These are phyloP conservation scores for Patiria miniata DNA, from an alignment of 35 echinoderm and acorn worm genomes.

Conservation along the genomic window DNA sequence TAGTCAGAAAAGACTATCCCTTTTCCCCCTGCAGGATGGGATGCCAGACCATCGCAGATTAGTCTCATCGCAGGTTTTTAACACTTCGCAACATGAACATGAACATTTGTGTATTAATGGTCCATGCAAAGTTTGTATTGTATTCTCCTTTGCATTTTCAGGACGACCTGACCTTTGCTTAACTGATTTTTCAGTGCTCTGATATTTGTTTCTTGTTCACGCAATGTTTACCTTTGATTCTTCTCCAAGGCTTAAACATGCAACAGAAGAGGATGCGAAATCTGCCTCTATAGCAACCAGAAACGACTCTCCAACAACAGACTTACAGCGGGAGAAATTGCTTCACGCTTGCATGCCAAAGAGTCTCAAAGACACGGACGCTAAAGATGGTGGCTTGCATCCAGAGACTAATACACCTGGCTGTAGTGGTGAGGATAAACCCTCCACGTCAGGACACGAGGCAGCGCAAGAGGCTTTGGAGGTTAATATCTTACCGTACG, in stretches of 20 bases:
- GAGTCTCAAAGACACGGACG: background rate
- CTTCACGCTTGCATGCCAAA: background rate
- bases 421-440: background rate
- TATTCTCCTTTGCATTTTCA: too few relatives aligned
- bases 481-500: background rate
- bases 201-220: too few relatives aligned
- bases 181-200: too few relatives aligned
- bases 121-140: too few relatives aligned
- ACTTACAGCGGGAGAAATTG: background rate
- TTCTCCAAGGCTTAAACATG: constrained; percentile 80
- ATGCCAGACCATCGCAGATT: too few relatives aligned
- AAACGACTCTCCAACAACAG: background rate
- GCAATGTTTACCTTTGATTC: background rate
- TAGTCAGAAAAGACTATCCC: too few relatives aligned
- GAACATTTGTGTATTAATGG: too few relatives aligned
- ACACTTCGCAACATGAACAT: too few relatives aligned
- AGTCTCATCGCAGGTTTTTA: too few relatives aligned
- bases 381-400: background rate
- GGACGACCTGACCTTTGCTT: too few relatives aligned
- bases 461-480: background rate
- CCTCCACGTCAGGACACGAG: background rate
- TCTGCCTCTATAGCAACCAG: background rate
- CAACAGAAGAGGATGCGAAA: constrained; percentile 77
- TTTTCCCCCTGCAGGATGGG: too few relatives aligned
- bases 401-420: background rate